Base-by-base conservation (phyloP, 2,797 vertebrate species). In the Hemitrygon akajei region DNA sequence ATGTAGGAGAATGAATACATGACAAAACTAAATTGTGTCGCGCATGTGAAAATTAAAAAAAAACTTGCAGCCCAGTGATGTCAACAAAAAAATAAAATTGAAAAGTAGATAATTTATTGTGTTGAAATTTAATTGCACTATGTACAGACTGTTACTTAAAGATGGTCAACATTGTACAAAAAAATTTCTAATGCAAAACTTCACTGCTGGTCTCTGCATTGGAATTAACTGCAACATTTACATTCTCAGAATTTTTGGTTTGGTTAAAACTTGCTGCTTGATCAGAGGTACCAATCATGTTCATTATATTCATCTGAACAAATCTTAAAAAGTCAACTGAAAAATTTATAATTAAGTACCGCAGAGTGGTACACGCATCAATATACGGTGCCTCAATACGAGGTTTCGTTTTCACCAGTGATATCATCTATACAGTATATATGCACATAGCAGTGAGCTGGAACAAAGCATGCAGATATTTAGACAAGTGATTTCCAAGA, bases 111-210 rank as follows among this genome's bases (percentile, higher is more conserved):
- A 58, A 75, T 93, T 73, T 93, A 75, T 30, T 93, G 73, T 89
- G 91, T 76, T 93, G 91, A 93, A 93, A 75, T 76, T 76, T 93
- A 73, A 92, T 92, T 93, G 91, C 91, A 93, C 91, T 93, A 56
- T 56, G 91, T 76, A 56, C 71, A 93, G 76, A 75, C 27, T 37
- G 47, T 47, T 47, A 47, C 47, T 86, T 86, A 58, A 89, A 69
- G 16, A 0, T 89, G 71, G 91, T 25, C 91, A 93, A 40, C 91
- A 58, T 73, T 75, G 27, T 89, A 69, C 2, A 63, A 34, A 89
- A 89, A 47, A 73, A 75, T 22, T 93, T 73, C 47, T n/a, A 76
- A 75, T 76, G 16, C 71, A 30, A 56, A 93, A 75, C 37, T 63
- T 89, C 20, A 89, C 25, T 4, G 9, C n/a, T 34, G 60, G 34